Base-by-base conservation (phyloP, 2,113 vertebrate species). In the Dromiciops gliroides region DNA sequence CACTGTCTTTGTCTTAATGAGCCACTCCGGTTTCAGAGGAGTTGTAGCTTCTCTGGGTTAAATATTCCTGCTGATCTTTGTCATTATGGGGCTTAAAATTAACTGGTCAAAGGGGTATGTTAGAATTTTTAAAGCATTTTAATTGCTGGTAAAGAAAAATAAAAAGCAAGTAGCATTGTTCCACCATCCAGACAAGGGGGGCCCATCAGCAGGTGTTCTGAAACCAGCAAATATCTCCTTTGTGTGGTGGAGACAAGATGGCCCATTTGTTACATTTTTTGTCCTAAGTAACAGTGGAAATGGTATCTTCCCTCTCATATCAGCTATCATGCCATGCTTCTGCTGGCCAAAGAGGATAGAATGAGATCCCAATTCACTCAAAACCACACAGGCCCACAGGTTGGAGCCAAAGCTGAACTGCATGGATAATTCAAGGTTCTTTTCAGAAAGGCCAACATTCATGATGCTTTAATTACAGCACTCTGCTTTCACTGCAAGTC, bases 341-440 rank as follows among this genome's bases (percentile, higher is more conserved):
- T 90, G 11, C 16, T 95, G 44, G 47, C 89, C 94, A 95, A 97
- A 67, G 47, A 92, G 44, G 93, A 53, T 0, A 23, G 28, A 96
- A 94, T 51, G 12, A 97, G 91, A 96, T 97, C 91, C 56, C 92
- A 44, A 25, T 94, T 75, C 44, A 67, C 14, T 92, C 50, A 91
- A 75, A 53, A 51, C 89, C 89, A 56, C 48, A 91, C 28, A 89
- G 16, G 89, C 23, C 24, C 89, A 50, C 51, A 22, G 50, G 56
- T 22, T 91, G 88, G 56, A 89, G 56, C 49, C 95, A 96, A 89
- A 95, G 91, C 90, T 48, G 89, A 96, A 96, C 96, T 95, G 89
- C 89, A 95, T n/a, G 96, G 95, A 92, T 97, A 97, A 97, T 96
- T 96, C 92, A 93, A 95, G 91, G 52, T 96, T 98, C 50, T 88